Base-by-base conservation (phyloP, 1,140 invertebrate genomes). In the Drosophila baimaii region DNA sequence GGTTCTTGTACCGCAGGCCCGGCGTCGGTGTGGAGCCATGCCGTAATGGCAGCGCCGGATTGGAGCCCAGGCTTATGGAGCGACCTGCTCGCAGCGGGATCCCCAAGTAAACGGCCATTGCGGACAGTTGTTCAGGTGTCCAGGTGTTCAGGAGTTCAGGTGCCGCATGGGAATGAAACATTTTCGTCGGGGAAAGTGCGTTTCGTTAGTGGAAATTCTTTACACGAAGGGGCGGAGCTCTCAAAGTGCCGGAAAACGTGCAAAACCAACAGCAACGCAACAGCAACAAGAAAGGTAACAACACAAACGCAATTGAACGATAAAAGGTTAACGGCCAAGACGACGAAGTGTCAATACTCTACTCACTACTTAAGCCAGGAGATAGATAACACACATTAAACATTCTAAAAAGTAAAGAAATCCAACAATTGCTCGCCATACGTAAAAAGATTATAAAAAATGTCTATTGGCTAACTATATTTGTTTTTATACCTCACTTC, bases 1-100 rank as follows among this genome's bases (percentile, higher is more conserved):
- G 94, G 93, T 98, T 98, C 92, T 97, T 95, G 93, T 97, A 97
- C 17, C 96, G 94, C 79, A 98, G 94, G 37, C 97, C 97, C 56
- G 91, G 91, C 66, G 91, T 92, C 31, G 91, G 91, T 23, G 91
- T 91, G 25, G 91, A 91, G 52, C 91, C 91, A 37, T 91, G 91
- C n/a, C 91, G 89, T 52, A 92, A 25, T 44, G 91, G 91, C 56
- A 92, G 61, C 55, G 91, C 91, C 76, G 91, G 88, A 81, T 92
- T 92, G 39, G 91, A 92, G 63, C 91, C 91, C 41, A 92, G 66
- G 71, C 91, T 92, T 72, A 92, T 92, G 27, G 91, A 92, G 35
- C 91, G 91, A n/a, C 91, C 91, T 92, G 57, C 17, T 8, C 43
- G 44, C 35, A 58, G 57, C 27, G 72, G 79, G 31, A 79, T 69